phyloP scores from a whole-genome alignment of 1,140 invertebrate genomes.

The Drosophila gunungcola region DNA sequence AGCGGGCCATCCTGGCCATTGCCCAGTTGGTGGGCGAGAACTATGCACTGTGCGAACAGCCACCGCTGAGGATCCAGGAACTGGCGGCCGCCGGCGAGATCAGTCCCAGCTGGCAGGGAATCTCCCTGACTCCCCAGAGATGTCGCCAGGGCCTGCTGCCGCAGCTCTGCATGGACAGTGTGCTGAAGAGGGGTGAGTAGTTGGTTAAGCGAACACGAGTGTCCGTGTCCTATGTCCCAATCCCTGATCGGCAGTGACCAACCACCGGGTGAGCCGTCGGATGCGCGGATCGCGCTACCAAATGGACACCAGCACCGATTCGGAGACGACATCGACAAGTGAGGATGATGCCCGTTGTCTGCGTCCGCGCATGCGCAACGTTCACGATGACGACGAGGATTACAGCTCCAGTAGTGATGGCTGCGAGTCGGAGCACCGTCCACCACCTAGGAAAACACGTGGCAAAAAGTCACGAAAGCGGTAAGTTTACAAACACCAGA shows the following conservation, averaged over 20 bases:
- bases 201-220: neutral
- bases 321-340: conserved; percentile 73
- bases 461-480: conserved; percentile 68
- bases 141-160: conserved; percentile 79
- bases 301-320: conserved; percentile 75
- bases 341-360: conserved; percentile 54
- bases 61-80: conserved; percentile 67
- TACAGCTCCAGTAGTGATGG: conserved; percentile 80
- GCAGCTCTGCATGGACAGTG: conserved; percentile 76
- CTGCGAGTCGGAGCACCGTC: conserved; percentile 76
- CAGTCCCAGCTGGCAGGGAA: conserved; percentile 70
- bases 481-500: neutral
- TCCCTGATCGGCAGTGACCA: conserved; percentile 43
- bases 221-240: neutral
- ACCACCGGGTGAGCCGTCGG: conserved; percentile 61
- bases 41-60: conserved; percentile 66
- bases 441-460: conserved; percentile 50
- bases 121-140: conserved; percentile 74
- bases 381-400: conserved; percentile 45
- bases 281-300: conserved; percentile 53
- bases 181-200: conserved; percentile 4
- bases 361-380: conserved; percentile 39
- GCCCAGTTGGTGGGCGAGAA: conserved; percentile 76
- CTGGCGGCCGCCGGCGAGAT: conserved; percentile 55
- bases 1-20: conserved; percentile 79